Percentiles rank a stretch among this genome's conserved stretches.
Conservation (phyloP, 2,888 invertebrate genomes). For the Brachycybe producta region DNA sequence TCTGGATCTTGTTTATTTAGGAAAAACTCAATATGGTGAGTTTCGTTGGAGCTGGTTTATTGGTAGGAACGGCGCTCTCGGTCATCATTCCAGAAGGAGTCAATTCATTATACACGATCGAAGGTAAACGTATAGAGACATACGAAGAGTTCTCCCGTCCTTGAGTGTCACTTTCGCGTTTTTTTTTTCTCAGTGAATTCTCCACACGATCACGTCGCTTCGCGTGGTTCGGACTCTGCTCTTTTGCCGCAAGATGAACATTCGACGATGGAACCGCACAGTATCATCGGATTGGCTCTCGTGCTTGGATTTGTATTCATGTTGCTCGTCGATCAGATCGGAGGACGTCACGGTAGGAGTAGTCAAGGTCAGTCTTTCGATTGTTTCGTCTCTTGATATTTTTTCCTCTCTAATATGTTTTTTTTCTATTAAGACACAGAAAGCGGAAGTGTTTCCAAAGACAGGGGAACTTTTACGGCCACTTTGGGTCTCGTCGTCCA, state of each 20-base stretch:
- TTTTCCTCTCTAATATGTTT: too few species aligned
- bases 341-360: constrained; percentile 23
- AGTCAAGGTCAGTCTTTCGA: constrained; percentile 14
- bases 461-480: constrained; percentile 55
- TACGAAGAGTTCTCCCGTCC: too few species aligned
- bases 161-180: too few species aligned
- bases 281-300: constrained; percentile 78
- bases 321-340: constrained; percentile 82
- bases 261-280: constrained; percentile 38
- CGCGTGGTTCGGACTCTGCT: too few species aligned
- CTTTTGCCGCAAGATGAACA: too few species aligned
- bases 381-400: too few species aligned
- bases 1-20: constrained; percentile 41
- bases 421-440: constrained; percentile 36
- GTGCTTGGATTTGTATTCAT: constrained; percentile 95
- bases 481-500: constrained; percentile 95
- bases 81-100: constrained; percentile 99
- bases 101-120: constrained; percentile 38
- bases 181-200: too few species aligned
- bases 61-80: constrained; percentile 92
- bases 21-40: constrained; percentile 86
- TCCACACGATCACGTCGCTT: too few species aligned
- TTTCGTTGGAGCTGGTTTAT: constrained; percentile 87
- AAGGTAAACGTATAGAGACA: constrained; percentile 21
- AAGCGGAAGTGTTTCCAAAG: constrained; percentile 26